Base-by-base conservation (phyloP, 2,797 vertebrate species). In the Lateolabrax maculatus region DNA sequence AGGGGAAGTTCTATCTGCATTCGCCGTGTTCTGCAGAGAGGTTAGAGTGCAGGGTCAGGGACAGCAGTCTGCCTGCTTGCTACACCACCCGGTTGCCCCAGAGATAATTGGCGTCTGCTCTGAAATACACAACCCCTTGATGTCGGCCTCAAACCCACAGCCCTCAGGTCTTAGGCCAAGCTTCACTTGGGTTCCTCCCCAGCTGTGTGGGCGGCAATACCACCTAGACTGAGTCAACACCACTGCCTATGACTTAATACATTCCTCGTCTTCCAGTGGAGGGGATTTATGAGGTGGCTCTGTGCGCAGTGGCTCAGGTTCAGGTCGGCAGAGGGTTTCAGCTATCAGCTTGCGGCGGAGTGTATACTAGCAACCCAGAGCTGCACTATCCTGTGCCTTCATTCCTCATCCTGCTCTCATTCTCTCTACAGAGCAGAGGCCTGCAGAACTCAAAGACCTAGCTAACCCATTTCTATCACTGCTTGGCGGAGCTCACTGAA, bases 141-240 rank as follows among this genome's bases (percentile, higher is more conserved):
- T 87, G 82, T 81, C 43, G 76, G 77, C 86, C 85, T 84, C 79
- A 85, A 86, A 92, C 79, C 89, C 87, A 72, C 90, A 90, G 78
- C 61, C 83, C 57, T 88, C 79, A 87, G 89, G 83, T 89, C 81
- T 56, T 46, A 64, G 61, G 83, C 90, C 88, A 88, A 84, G 80
- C 86, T 90, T 83, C 61, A 53, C 73, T 90, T 34, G 49, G 81
- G 77, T 79, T 77, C 62, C 71, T 85, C 69, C 51, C 70, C 41
- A 18, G 73, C 86, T 43, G 3, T 77, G 87, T 89, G 90, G 86
- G 84, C 85, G 46, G 88, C 67, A 66, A 46, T 90, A 78, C 92
- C 90, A 92, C 90, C 89, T 89, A 89, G 81, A 81, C 73, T 76
- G 87, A 90, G 86, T 90, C 89, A 88, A 91, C 86, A 84, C 53